These are phyloP conservation scores for Pitangus sulphuratus DNA, from an alignment of 2,797 vertebrate species.

Conservation along the genomic window DNA sequence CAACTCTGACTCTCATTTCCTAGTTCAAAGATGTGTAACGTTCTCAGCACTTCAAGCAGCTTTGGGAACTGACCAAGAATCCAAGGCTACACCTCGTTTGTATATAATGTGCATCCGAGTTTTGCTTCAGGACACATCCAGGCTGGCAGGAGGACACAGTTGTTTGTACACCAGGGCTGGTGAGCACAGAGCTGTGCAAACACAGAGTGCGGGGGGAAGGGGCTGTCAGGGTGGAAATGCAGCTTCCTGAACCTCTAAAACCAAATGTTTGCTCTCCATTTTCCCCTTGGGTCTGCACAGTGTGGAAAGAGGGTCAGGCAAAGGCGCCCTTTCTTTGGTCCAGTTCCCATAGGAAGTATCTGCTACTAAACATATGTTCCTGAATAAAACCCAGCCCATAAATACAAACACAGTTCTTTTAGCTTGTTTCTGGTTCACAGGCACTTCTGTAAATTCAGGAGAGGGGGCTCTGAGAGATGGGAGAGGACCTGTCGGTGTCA, in stretches of 20 bases:
- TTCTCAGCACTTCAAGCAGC: not conserved
- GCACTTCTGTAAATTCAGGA: not conserved
- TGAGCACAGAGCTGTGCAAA: slow-evolving; percentile 19
- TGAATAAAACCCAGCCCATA: not conserved
- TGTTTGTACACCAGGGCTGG: not conserved
- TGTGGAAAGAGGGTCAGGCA: slow-evolving; percentile 42
- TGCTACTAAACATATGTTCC: slow-evolving; percentile 53
- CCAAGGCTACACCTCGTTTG: not conserved
- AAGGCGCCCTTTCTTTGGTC: not conserved
- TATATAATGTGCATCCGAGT: not conserved
- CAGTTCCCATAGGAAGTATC: slow-evolving; percentile 61
- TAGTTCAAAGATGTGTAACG: not conserved
- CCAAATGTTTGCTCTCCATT: slow-evolving; percentile 29
- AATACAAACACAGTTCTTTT: not conserved
- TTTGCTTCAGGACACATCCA: not conserved
- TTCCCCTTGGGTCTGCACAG: slow-evolving; percentile 14
- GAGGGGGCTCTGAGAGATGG: not conserved
- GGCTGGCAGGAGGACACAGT: not conserved
- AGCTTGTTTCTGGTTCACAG: not conserved
- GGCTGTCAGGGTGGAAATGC: not conserved
- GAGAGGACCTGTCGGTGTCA: not conserved
- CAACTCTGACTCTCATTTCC: not conserved
- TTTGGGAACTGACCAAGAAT: not conserved
- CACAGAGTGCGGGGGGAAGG: not conserved
- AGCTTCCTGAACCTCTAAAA: slow-evolving; percentile 24